Evolutionary conservation across 2,797 vertebrate species (phyloP), one percentile per base, ranked within the genome.

Genomic region (Coendou prehensilis): DNA sequence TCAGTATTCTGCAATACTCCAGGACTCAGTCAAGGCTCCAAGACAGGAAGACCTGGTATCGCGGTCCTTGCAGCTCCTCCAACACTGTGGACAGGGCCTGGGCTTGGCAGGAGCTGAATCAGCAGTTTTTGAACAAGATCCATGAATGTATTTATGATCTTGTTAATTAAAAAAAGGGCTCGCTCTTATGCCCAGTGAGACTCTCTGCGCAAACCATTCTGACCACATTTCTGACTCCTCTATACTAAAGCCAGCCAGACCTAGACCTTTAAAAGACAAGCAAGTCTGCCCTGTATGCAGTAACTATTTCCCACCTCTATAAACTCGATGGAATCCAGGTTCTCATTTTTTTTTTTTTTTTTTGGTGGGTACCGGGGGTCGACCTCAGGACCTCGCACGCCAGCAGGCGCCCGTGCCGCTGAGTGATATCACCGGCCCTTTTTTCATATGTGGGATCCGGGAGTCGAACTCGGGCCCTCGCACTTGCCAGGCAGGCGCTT

Each of bases 101-200:
- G n/a, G 0, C 8, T 1, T 0, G 1, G 5, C 0, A 0, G 2
- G 9, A 8, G 56, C 64, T 15, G n/a, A 14, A 8, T 22, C 20
- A 9, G 28, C 0, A 0, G 6, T 13, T 28, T 28, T 17, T 47
- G 30, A 33, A 33, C 1, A 22, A 45, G 59, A 26, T 6, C 8
- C 45, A 6, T 11, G 30, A 61, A 23, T n/a, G 18, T 64, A 59
- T 30, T 33, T 37, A 52, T 54, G 23, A 83, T 80, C 20, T 18
- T 61, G 41, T 23, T 28, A 37, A 79, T 71, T 71, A 50, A 2
- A 22, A 1, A 9, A 1, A 18, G n/a, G 75, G 1, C 33, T 63
- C 52, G 5, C 9, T 64, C 15, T 64, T 23, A 52, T 3, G 17
- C 52, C 20, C 78, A 37, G 0, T 8, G 82, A 50, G 15, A 28